Evolutionary conservation across 2,888 invertebrate genomes (phyloP).

Genomic region (Atherix ibis): DNA sequence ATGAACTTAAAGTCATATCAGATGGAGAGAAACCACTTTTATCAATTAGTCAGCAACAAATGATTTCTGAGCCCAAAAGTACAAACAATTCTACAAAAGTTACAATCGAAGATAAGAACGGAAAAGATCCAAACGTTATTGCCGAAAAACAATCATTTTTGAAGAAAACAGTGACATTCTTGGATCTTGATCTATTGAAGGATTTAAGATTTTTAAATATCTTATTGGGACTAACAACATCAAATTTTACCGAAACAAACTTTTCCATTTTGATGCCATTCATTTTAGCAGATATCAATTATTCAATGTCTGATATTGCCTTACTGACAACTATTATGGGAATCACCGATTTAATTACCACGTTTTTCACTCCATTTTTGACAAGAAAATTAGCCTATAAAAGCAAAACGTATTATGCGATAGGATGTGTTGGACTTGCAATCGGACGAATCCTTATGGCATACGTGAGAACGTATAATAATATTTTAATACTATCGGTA

Average conservation of each 20-base stretch:
- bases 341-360: conserved; percentile 45
- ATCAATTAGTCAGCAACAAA: too few relatives aligned
- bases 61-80: too few relatives aligned
- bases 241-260: conserved; percentile 55
- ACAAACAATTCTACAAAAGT: not conserved
- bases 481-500: conserved; percentile 42
- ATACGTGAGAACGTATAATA: conserved; percentile 38
- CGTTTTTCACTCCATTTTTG: conserved; percentile 51
- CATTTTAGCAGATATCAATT: conserved; percentile 51
- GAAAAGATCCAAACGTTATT: conserved; percentile 23
- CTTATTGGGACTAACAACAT: conserved; percentile 53
- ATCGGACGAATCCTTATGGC: conserved; percentile 43
- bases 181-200: conserved; percentile 51
- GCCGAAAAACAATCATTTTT: conserved; percentile 15
- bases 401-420: conserved; percentile 51
- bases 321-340: conserved; percentile 53
- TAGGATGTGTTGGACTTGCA: conserved; percentile 53
- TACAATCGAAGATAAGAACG: not conserved
- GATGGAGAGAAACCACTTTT: not conserved
- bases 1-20: not conserved
- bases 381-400: conserved; percentile 54
- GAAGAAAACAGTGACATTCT: conserved; percentile 38
- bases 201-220: conserved; percentile 54
- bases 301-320: conserved; percentile 40
- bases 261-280: conserved; percentile 59